Evolutionary conservation across 2,888 invertebrate species (phyloP).

Genomic region (Drosophila diplacantha): DNA sequence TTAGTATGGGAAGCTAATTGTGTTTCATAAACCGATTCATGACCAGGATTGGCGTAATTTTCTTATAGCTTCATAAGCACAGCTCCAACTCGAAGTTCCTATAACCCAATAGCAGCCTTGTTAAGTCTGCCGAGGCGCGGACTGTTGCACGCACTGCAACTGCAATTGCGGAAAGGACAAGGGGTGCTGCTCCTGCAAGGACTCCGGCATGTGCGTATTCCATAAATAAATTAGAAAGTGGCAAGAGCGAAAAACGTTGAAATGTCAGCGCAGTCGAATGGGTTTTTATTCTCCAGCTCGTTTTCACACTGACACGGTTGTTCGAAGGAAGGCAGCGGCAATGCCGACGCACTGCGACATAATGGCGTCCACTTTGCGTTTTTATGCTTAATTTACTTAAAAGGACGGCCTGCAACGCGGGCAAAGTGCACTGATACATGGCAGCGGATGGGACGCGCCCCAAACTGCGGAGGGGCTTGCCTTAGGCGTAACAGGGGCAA

Average conservation of each 20-base stretch:
- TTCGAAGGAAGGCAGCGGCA: constrained; percentile 4
- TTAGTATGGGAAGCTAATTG: constrained; percentile 4
- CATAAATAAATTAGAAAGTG: constrained; percentile 71
- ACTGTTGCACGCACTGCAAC: constrained; percentile 67
- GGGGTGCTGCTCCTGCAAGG: background rate
- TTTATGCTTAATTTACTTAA: constrained; percentile 76
- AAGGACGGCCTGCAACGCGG: constrained; percentile 54
- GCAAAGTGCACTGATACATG: constrained; percentile 36
- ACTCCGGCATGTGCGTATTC: constrained; percentile 44
- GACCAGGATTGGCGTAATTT: constrained; percentile 6
- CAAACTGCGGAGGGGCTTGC: constrained; percentile 40
- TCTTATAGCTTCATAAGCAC: constrained; percentile 29
- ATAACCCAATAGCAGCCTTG: constrained; percentile 42
- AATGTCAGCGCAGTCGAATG: constrained; percentile 42
- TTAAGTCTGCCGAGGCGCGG: constrained; percentile 50
- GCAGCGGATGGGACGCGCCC: constrained; percentile 28
- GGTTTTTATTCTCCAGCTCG: constrained; percentile 18
- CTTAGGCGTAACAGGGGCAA: constrained; percentile 42
- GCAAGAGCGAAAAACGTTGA: constrained; percentile 56
- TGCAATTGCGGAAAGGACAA: constrained; percentile 46
- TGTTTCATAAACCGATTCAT: constrained; percentile 10
- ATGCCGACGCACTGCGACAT: constrained; percentile 67
- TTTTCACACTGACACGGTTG: constrained; percentile 26
- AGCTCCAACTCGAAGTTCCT: constrained; percentile 13
- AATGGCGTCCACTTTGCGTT: constrained; percentile 74